Conservation (phyloP, 2,113 vertebrate genomes). For the Alethe castanea region DNA sequence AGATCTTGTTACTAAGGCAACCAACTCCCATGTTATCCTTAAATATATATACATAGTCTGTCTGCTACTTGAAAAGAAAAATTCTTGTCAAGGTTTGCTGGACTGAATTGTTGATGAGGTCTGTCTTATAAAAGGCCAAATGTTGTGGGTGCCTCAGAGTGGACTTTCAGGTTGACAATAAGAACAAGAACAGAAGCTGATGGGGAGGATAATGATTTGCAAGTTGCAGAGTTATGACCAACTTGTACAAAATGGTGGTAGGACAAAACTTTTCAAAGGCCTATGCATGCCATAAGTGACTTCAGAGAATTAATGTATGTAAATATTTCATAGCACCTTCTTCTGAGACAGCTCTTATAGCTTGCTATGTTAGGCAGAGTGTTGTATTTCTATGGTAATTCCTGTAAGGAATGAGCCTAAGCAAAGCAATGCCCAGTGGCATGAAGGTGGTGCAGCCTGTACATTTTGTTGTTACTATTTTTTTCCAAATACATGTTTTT, state of each 20-base stretch:
- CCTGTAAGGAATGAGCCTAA: background rate
- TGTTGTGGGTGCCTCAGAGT: background rate
- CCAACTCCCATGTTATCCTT: background rate
- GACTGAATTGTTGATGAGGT: background rate
- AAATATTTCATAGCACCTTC: background rate
- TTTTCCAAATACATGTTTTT: background rate
- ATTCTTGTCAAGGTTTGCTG: background rate
- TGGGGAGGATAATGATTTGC: background rate
- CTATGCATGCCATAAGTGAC: background rate
- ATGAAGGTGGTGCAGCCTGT: background rate
- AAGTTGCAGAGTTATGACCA: background rate
- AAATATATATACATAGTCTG: background rate
- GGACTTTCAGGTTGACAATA: background rate
- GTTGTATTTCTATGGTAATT: background rate
- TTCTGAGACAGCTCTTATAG: background rate
- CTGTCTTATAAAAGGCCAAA: background rate
- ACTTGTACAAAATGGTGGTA: background rate
- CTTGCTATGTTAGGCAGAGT: background rate
- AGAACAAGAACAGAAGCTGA: background rate
- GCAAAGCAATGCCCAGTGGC: background rate
- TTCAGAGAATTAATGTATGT: background rate
- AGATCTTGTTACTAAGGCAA: conserved; percentile 44
- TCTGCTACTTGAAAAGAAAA: background rate
- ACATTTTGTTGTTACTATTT: background rate
- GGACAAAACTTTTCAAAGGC: background rate